A percentile compares a stretch with the other conserved stretches of the same genome.
Conservation (phyloP, 2,113 vertebrate genomes). For the Lepus timidus region DNA sequence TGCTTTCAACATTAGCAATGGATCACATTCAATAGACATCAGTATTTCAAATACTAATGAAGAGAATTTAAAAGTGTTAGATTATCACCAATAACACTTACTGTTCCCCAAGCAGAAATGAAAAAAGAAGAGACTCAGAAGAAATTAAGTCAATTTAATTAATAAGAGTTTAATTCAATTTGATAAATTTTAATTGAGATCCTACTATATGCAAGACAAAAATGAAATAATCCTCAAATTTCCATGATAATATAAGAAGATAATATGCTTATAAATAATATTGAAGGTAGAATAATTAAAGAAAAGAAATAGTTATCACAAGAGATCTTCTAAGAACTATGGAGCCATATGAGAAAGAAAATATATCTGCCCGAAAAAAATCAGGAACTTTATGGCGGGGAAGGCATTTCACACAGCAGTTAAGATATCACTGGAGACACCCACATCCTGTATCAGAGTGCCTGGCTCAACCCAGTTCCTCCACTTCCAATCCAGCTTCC, state of each 20-base stretch:
- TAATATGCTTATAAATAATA: neutral
- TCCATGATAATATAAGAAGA: neutral
- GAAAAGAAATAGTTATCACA: neutral
- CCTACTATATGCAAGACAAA: slow-evolving; percentile 1
- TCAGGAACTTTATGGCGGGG: neutral
- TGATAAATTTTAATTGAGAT: slow-evolving; percentile 6
- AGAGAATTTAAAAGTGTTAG: slow-evolving; percentile 47
- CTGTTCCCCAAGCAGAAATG: slow-evolving; percentile 33
- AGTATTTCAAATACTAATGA: slow-evolving; percentile 60
- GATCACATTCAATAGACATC: slow-evolving; percentile 30
- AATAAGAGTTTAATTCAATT: slow-evolving; percentile 6
- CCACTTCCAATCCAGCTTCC: too few relatives aligned
- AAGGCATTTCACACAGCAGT: too few relatives aligned
- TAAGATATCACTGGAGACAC: too few relatives aligned
- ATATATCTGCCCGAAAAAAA: neutral
- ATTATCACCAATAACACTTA: slow-evolving; percentile 22
- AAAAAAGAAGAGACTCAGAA: slow-evolving; percentile 26
- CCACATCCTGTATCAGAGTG: too few relatives aligned
- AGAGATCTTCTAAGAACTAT: neutral
- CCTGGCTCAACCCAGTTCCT: too few relatives aligned
- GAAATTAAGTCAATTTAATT: slow-evolving; percentile 17
- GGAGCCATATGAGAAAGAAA: neutral
- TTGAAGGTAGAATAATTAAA: neutral
- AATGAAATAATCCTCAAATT: neutral
- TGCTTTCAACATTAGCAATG: slow-evolving; percentile 61